Conservation (phyloP, 2,113 vertebrate genomes). For the Connochaetes taurinus region DNA sequence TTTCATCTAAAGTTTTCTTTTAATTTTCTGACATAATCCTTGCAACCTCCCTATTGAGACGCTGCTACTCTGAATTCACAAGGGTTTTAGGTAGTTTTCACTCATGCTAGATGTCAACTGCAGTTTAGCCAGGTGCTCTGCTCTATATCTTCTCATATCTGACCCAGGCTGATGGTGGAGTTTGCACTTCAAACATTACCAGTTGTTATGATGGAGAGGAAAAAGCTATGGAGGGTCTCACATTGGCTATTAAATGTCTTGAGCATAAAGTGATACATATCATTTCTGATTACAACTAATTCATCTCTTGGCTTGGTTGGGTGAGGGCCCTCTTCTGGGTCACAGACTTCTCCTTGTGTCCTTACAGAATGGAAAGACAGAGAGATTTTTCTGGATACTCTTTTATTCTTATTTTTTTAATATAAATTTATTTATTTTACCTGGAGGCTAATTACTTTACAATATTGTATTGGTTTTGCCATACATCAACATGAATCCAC, state of each 20-base stretch:
- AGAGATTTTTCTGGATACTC: not conserved
- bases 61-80: not conserved
- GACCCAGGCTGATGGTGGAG: not conserved
- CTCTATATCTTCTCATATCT: not conserved
- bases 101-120: not conserved
- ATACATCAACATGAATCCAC: not conserved
- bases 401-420: not conserved
- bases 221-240: not conserved
- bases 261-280: not conserved
- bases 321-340: too few species aligned
- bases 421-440: not conserved
- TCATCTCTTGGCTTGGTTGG: not conserved
- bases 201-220: not conserved
- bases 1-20: constrained; percentile 1
- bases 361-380: not conserved
- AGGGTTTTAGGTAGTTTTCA: not conserved
- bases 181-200: not conserved
- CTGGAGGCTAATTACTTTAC: not conserved
- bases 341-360: not conserved
- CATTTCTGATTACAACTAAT: constrained; percentile 5
- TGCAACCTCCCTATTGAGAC: not conserved
- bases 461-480: not conserved
- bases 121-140: not conserved
- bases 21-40: not conserved
- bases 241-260: not conserved